Conservation (phyloP, 2,797 vertebrate species). For the Discoglossus pictus region DNA sequence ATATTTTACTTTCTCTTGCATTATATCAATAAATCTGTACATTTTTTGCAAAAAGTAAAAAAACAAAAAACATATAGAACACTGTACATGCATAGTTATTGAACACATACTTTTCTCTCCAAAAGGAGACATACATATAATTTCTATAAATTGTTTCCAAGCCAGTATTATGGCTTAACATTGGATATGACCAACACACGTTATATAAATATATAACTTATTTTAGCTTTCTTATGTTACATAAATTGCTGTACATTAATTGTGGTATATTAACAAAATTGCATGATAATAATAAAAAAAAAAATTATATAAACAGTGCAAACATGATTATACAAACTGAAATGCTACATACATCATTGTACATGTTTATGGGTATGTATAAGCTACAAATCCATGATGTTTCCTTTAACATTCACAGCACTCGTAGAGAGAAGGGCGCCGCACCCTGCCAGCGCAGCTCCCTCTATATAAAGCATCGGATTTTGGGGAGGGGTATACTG, state of each 20-base stretch:
- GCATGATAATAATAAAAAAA: conserved; percentile 8
- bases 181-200: conserved; percentile 44
- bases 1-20: conserved; percentile 45
- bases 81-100: conserved; percentile 51
- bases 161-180: conserved; percentile 50
- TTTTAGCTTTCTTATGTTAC: conserved; percentile 37
- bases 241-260: conserved; percentile 48
- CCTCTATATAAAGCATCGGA: background rate
- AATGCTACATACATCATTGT: conserved; percentile 44
- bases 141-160: conserved; percentile 34
- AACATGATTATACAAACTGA: conserved; percentile 37
- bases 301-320: conserved; percentile 47
- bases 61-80: conserved; percentile 26
- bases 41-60: conserved; percentile 33
- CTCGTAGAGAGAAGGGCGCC: background rate
- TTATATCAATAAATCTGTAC: conserved; percentile 47
- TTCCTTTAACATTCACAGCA: conserved; percentile 44
- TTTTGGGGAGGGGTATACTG: background rate
- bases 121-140: conserved; percentile 46
- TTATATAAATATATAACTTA: conserved; percentile 54
- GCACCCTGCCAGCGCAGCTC: conserved; percentile 7
- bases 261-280: conserved; percentile 34
- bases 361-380: conserved; percentile 36
- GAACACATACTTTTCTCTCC: conserved; percentile 46
- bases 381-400: conserved; percentile 26